Conservation (phyloP, 2,888 invertebrate species). For the Drosophila limbata region DNA sequence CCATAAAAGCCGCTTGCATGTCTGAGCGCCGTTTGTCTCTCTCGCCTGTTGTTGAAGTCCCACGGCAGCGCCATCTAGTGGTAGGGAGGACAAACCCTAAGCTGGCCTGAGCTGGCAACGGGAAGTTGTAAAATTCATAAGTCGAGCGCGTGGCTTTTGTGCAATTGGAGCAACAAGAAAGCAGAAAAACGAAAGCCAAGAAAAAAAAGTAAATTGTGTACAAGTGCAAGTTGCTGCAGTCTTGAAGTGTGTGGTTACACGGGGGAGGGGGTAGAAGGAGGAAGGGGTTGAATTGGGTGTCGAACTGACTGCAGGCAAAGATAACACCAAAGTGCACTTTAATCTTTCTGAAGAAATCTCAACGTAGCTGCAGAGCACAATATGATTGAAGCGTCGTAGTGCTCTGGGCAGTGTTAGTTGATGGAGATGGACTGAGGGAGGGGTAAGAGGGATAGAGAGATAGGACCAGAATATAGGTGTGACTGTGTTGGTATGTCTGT, state of each 20-base stretch:
- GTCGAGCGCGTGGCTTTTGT: conserved; percentile 77
- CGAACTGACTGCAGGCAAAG: conserved; percentile 71
- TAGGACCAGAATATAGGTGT: conserved; percentile 20
- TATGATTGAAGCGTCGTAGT: conserved; percentile 74
- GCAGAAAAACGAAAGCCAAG: conserved; percentile 26
- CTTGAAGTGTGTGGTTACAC: conserved; percentile 26
- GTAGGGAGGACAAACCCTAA: conserved; percentile 46
- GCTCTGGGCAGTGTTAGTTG: conserved; percentile 6
- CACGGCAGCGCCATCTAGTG: conserved; percentile 26
- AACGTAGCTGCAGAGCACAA: conserved; percentile 67
- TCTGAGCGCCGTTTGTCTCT: conserved; percentile 77
- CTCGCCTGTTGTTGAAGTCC: conserved; percentile 33
- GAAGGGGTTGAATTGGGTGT: conserved; percentile 50
- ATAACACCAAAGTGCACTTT: conserved; percentile 82
- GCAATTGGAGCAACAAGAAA: conserved; percentile 76
- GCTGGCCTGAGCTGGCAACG: conserved; percentile 58
- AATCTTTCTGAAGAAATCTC: conserved; percentile 79
- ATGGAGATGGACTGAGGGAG: background rate
- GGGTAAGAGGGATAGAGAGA: background rate
- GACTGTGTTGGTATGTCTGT: conserved; percentile 19
- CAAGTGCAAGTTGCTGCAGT: conserved; percentile 70
- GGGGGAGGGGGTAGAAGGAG: background rate
- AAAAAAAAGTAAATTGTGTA: conserved; percentile 49
- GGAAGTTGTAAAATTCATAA: conserved; percentile 82
- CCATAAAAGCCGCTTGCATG: conserved; percentile 71